Conservation (phyloP, 53 echinoderm and acorn worm species). For the Astropecten irregularis region DNA sequence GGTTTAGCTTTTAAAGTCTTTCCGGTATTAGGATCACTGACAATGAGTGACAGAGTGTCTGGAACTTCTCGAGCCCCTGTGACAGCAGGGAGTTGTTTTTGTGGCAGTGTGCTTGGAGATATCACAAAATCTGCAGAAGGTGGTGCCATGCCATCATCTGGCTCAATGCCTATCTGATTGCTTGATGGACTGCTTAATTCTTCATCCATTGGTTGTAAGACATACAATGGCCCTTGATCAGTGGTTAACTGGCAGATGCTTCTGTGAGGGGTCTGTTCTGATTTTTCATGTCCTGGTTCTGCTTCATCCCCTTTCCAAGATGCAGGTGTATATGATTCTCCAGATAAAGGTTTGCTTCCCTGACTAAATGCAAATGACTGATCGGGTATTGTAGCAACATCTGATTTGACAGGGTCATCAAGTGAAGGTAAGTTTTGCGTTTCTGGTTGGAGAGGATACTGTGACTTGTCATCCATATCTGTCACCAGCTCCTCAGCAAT, state of each 20-base stretch:
- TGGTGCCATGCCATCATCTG: conserved; percentile 1
- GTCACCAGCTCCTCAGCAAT: conserved; percentile 28
- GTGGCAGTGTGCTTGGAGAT: not conserved
- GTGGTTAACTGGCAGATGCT: conserved; percentile 71
- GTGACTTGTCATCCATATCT: conserved; percentile 3
- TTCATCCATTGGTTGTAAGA: conserved; percentile 60
- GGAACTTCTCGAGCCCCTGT: conserved; percentile 28
- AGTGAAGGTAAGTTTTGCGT: not conserved
- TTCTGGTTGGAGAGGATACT: not conserved
- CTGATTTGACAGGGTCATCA: not conserved
- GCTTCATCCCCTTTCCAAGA: not conserved
- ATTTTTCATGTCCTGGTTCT: not conserved
- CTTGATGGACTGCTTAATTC: not conserved
- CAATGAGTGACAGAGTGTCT: conserved; percentile 32
- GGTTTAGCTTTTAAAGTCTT: conserved; percentile 58
- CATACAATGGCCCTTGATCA: conserved; percentile 80
- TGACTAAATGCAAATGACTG: not conserved
- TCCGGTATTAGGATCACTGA: conserved; percentile 65
- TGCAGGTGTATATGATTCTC: not conserved
- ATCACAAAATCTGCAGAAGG: conserved; percentile 32
- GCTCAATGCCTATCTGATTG: conserved; percentile 1
- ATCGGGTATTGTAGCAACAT: too few relatives aligned
- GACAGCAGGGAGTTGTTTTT: conserved; percentile 24
- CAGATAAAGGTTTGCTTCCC: conserved; percentile 3
- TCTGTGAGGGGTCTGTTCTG: not conserved